Percentiles rank a stretch among this genome's conserved stretches.
These are phyloP conservation scores for Saimiri boliviensis DNA, from an alignment of 2,113 vertebrate genomes.

Conservation along the genomic window DNA sequence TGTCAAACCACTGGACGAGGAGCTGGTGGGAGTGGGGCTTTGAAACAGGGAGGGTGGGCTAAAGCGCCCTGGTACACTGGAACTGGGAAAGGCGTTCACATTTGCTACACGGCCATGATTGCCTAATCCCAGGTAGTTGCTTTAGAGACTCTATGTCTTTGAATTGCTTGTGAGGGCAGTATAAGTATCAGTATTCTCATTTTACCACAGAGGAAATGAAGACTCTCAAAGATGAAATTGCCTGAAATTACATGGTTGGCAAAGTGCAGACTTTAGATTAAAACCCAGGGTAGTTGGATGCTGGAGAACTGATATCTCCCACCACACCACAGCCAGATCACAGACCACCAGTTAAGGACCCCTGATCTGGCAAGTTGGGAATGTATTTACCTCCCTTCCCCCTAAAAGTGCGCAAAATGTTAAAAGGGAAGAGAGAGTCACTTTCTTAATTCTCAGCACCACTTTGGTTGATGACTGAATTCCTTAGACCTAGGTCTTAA, in stretches of 20 bases:
- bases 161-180: background rate
- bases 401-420: background rate
- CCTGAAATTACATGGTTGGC: background rate
- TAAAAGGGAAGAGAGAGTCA: background rate
- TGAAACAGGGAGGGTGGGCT: background rate
- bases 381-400: background rate
- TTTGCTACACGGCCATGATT: background rate
- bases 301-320: background rate
- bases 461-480: background rate
- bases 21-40: background rate
- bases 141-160: background rate
- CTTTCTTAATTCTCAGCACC: background rate
- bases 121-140: background rate
- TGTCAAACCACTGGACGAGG: background rate
- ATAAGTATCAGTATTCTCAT: constrained; percentile 4
- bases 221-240: background rate
- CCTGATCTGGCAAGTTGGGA: background rate
- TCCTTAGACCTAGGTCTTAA: too few species aligned
- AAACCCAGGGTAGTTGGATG: background rate
- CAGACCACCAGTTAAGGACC: background rate
- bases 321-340: background rate
- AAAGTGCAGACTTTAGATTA: background rate
- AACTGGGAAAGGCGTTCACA: background rate
- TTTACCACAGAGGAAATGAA: constrained; percentile 22
- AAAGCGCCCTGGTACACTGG: background rate